These are phyloP conservation scores for Percopsis transmontana DNA, from an alignment of 2,113 vertebrate species.

Conservation along the genomic window DNA sequence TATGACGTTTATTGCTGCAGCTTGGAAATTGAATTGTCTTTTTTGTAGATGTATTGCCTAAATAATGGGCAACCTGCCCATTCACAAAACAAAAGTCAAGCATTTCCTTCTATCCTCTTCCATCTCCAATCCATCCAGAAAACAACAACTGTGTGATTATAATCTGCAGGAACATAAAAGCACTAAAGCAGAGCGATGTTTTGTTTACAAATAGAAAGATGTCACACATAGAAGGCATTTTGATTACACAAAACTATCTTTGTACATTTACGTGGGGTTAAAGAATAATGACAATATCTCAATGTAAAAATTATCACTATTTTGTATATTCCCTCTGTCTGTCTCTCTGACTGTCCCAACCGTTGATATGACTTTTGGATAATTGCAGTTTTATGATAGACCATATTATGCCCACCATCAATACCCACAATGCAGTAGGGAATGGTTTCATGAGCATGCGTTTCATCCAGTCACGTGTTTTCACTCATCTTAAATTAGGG, in stretches of 20 bases:
- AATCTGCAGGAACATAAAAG: background rate
- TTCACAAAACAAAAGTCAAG: slow-evolving; percentile 2
- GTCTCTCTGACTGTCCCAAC: background rate
- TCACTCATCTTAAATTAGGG: no score
- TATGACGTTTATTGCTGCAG: slow-evolving; percentile 37
- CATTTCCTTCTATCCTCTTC: slow-evolving; percentile 17
- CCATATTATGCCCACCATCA: no score
- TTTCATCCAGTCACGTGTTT: no score
- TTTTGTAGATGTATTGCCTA: slow-evolving; percentile 26
- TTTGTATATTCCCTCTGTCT: background rate
- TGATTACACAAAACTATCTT: background rate
- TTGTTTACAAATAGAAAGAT: background rate
- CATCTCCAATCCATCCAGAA: slow-evolving; percentile 16
- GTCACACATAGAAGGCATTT: background rate
- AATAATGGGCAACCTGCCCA: slow-evolving; percentile 25
- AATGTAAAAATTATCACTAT: no score
- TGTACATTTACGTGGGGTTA: background rate
- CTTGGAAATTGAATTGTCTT: slow-evolving; percentile 48
- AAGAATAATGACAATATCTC: no score
- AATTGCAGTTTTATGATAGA: no score
- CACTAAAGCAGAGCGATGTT: background rate
- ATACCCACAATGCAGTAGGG: no score
- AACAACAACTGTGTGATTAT: slow-evolving; percentile 8
- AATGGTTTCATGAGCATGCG: background rate
- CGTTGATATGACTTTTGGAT: no score